phyloP scores from a whole-genome alignment of 2,113 vertebrate genomes.

The Alexandromys fortis region DNA sequence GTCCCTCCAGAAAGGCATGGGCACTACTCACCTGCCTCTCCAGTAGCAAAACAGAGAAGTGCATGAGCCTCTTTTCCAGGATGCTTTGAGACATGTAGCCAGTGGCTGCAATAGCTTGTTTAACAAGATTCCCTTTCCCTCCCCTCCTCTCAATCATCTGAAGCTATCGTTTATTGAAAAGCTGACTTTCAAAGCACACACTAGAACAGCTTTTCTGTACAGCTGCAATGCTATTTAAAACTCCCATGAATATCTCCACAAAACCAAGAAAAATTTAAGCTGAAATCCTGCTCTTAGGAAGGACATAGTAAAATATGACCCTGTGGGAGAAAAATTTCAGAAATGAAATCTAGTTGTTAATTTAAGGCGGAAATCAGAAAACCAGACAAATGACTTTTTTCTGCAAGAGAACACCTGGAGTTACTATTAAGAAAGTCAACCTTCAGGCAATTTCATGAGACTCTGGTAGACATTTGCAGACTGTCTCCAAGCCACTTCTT shows the following conservation, averaged over 20 bases:
- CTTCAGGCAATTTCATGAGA: not conserved
- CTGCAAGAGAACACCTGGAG: constrained; percentile 28
- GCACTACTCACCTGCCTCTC: not conserved
- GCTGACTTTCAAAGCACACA: constrained; percentile 81
- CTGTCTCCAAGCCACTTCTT: constrained; percentile 49
- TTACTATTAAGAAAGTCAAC: not conserved
- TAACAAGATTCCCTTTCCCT: constrained; percentile 50
- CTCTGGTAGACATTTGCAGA: not conserved
- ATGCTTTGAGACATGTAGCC: constrained; percentile 45
- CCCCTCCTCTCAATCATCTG: constrained; percentile 71
- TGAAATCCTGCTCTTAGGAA: constrained; percentile 76
- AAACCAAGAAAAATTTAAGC: constrained; percentile 78
- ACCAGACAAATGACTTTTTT: not conserved
- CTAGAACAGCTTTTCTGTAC: constrained; percentile 82
- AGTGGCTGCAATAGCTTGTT: constrained; percentile 61
- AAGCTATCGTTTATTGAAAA: constrained; percentile 83
- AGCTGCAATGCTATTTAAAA: constrained; percentile 84
- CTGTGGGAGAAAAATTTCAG: constrained; percentile 13
- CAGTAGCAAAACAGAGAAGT: not conserved
- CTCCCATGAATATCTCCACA: constrained; percentile 79
- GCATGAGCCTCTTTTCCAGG: not conserved
- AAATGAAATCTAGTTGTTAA: constrained; percentile 59
- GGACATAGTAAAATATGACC: constrained; percentile 74
- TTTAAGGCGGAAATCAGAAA: constrained; percentile 60
- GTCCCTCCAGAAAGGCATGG: not conserved